phyloP scores from a whole-genome alignment of 1,140 invertebrate species.

The Globodera rostochiensis region DNA sequence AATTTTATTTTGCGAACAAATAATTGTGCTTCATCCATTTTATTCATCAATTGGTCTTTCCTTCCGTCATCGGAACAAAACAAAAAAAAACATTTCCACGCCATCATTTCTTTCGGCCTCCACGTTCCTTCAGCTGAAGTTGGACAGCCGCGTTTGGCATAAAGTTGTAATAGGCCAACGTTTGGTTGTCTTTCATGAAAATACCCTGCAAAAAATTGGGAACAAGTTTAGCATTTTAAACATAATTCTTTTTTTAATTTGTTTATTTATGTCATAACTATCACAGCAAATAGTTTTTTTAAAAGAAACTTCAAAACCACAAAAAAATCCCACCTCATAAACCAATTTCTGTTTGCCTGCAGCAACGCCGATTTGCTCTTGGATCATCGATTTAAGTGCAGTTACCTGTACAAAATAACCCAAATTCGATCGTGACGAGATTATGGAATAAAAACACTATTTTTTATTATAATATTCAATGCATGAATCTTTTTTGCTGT shows the following conservation, averaged over 20 bases:
- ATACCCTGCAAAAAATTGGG: conserved; percentile 76
- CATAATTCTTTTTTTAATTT: not conserved
- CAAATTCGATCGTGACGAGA: not conserved
- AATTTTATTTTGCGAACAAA: not conserved
- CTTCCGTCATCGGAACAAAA: not conserved
- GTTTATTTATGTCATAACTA: not conserved
- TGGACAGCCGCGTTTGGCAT: conserved; percentile 80
- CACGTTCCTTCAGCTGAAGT: conserved; percentile 91
- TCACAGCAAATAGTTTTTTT: not conserved
- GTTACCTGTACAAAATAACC: conserved; percentile 70
- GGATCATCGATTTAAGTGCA: conserved; percentile 83
- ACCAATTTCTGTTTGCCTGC: conserved; percentile 94
- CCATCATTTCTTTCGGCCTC: conserved; percentile 87
- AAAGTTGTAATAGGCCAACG: conserved; percentile 93
- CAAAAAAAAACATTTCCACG: not conserved
- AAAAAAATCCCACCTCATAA: conserved; percentile 74
- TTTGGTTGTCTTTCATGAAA: conserved; percentile 95
- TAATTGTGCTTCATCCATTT: not conserved
- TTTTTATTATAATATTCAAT: conserved; percentile 7
- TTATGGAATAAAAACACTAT: not conserved
- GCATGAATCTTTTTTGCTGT: not conserved
- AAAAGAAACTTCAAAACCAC: not conserved
- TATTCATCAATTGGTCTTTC: not conserved
- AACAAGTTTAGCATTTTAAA: not conserved
- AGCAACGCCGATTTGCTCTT: conserved; percentile 87